Base-by-base conservation (phyloP, 2,113 vertebrate species). In the Epinephelus lanceolatus region DNA sequence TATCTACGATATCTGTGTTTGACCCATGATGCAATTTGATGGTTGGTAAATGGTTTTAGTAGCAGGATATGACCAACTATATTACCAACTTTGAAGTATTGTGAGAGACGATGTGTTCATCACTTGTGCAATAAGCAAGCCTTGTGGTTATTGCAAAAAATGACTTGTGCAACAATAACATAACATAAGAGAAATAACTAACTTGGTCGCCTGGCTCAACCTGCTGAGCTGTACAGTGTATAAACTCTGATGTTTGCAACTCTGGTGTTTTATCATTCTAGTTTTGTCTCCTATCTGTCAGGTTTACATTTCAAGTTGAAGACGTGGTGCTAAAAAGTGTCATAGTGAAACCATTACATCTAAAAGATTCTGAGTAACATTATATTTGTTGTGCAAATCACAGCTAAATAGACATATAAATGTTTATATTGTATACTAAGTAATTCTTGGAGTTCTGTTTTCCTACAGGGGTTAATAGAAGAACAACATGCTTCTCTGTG, bases 401-500 rank as follows among this genome's bases (percentile, higher is more conserved):
- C 19, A 37, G 70, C 33, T 74, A 5, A 63, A 47, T 33, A n/a
- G 23, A 63, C 14, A 37, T 6, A 14, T 3, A 61, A 27, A 4
- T 84, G 68, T 74, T 57, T 47, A 10, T 23, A 13, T 49, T 68
- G 17, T 7, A 3, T 69, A 23, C 57, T 37, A 27, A 55, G 57
- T 81, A 23, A 72, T 45, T 80, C 33, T 61, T 19, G 2, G 6
- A 49, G 47, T 49, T 80, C 17, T 65, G 25, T 42, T 55, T 33
- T 65, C 49, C n/a, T 61, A 1, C 33, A 40, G n/a, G 2, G 25
- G 3, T 63, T 52, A 53, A 72, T 78, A 5, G 19, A 60, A 73
- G 68, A 55, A 56, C 57, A 81, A 12, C 55, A 74, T 25, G 57
- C 59, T 55, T 63, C 21, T 51, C 25, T 72, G 61, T 79, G 40